Evolutionary conservation across 2,888 invertebrate species (phyloP), one percentile per base, ranked within the genome.

Genomic region (Stegana nigrithorax): DNA sequence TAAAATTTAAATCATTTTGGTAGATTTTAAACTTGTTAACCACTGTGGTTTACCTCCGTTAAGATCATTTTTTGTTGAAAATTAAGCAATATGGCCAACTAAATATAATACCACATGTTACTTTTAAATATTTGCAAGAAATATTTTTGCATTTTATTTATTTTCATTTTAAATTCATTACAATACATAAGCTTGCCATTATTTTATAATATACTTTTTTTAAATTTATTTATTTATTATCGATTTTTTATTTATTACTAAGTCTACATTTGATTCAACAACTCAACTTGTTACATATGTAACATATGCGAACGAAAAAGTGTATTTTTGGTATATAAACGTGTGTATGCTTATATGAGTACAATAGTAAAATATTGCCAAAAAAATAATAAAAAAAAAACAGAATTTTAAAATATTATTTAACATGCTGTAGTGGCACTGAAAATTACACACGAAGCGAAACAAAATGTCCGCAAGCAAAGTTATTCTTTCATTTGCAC

Each of bases 401-500:
- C 8, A 47, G n/a, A n/a, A n/a, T n/a, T n/a, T n/a, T n/a, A n/a
- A n/a, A n/a, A n/a, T n/a, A n/a, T n/a, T n/a, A n/a, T n/a, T n/a
- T n/a, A n/a, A n/a, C n/a, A n/a, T n/a, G n/a, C n/a, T n/a, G n/a
- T n/a, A n/a, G n/a, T n/a, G n/a, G 10, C 10, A 32, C 32, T 59
- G 19, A 32, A 39, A 51, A 26, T 45, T 39, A 42, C 8, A 23
- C 21, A n/a, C n/a, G n/a, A 23, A 6, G 50, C 17, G 17, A 57
- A 27, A 58, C 58, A 68, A 67, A 63, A 72, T 70, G 70, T 68
- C 83, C 81, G 66, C 70, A 60, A 78, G 83, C 83, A 84, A 83
- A 83, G 83, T 83, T 84, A 77, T 84, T 80, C 78, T 83, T 83
- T 80, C 78, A 83, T 83, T 81, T 73, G 67, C 70, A 71, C 75